These are phyloP conservation scores for Phocoena phocoena DNA, from an alignment of 2,113 vertebrate species.

Conservation along the genomic window DNA sequence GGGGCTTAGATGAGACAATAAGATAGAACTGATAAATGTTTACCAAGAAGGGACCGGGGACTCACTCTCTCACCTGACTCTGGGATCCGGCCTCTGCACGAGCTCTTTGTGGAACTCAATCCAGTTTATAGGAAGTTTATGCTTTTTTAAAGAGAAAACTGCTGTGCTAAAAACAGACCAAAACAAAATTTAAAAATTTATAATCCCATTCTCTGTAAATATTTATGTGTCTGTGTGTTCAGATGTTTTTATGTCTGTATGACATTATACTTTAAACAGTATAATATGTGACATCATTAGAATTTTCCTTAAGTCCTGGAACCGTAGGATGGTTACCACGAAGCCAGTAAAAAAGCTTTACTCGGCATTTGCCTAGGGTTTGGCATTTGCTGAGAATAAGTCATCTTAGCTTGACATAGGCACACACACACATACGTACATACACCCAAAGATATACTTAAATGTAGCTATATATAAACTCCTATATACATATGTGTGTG, in stretches of 20 bases:
- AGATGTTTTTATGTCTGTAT: background rate
- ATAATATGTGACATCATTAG: background rate
- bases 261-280: background rate
- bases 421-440: no score
- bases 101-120: fast-evolving
- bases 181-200: background rate
- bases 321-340: background rate
- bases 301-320: background rate
- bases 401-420: background rate
- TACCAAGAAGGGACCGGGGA: no score
- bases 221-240: background rate
- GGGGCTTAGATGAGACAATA: background rate
- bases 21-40: background rate
- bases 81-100: background rate
- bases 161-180: background rate
- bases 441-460: background rate
- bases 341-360: background rate
- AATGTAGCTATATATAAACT: background rate
- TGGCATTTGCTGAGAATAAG: conserved; percentile 22
- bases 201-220: background rate
- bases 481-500: no score
- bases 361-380: background rate
- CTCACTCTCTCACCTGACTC: background rate
- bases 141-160: background rate
- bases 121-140: background rate